phyloP scores from a whole-genome alignment of 1,140 invertebrate genomes.

The Eumaeus atala region DNA sequence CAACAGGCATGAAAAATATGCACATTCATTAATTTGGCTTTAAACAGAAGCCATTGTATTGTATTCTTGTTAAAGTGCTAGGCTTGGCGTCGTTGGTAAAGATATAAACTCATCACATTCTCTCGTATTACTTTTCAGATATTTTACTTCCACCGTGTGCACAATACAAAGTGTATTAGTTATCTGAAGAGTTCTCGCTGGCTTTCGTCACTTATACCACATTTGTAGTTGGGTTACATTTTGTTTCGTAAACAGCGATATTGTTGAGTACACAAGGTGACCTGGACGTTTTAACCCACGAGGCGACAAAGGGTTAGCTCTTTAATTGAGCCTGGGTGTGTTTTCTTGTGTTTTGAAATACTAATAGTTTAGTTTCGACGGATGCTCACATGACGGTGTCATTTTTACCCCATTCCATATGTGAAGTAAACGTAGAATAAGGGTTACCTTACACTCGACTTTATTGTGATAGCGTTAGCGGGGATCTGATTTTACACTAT shows the following conservation, averaged over 20 bases:
- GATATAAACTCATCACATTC: too few relatives aligned
- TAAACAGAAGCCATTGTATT: too few relatives aligned
- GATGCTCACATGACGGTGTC: slow-evolving; percentile 1
- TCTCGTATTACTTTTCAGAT: too few relatives aligned
- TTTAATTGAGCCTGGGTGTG: slow-evolving; percentile 2
- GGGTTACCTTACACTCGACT: too few relatives aligned
- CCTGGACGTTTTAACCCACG: slow-evolving; percentile 30
- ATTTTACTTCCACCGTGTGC: too few relatives aligned
- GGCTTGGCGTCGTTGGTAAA: too few relatives aligned
- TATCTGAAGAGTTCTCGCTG: not conserved
- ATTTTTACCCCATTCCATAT: not conserved
- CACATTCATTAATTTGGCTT: too few relatives aligned
- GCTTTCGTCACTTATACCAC: slow-evolving; percentile 26
- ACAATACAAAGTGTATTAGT: too few relatives aligned
- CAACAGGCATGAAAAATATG: too few relatives aligned
- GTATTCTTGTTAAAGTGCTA: too few relatives aligned
- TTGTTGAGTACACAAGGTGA: slow-evolving; percentile 32
- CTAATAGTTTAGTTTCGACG: not conserved
- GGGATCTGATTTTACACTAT: too few relatives aligned
- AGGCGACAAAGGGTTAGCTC: slow-evolving; percentile 15
- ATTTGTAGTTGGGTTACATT: slow-evolving; percentile 26
- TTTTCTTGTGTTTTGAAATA: slow-evolving; percentile 14
- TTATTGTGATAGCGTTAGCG: too few relatives aligned
- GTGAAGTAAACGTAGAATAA: not conserved
- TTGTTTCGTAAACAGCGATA: slow-evolving; percentile 34